Base-by-base conservation (phyloP, 2,888 invertebrate species). In the Notodonta dromedarius region DNA sequence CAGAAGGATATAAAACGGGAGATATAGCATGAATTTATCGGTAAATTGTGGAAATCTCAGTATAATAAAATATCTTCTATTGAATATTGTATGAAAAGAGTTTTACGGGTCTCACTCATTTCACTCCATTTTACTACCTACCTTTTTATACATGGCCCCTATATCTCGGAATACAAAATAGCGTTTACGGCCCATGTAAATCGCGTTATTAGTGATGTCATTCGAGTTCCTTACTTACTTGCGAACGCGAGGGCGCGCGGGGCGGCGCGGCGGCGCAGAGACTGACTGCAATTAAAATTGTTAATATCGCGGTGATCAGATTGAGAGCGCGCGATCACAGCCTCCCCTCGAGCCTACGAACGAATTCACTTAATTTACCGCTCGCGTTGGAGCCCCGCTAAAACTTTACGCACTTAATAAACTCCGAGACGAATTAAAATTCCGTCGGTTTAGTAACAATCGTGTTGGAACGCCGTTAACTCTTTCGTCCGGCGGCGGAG, bases 391-490 rank as follows among this genome's bases (percentile, higher is more conserved):
- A 79, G 78, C 84, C 80, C 81, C 82, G 85, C 86, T 87, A 83
- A 90, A 93, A 93, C 89, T 92, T 92, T 90, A 91, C 91, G 90
- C 91, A 91, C 91, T 91, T 93, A 91, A 93, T 91, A 90, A 92
- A 93, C 90, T 89, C 87, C 73, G 80, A 83, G 87, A 83, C 85
- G 88, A 91, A 91, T 93, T 93, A 92, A 93, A 93, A 92, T 91
- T 91, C 91, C 90, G 84, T 85, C 85, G 88, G 91, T 87, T 90
- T 88, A 87, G 89, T 85, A 89, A 89, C 89, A 90, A 89, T 89
- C 90, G 85, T 89, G 90, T 88, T 71, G 86, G 89, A 88, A 86
- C 86, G 86, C 86, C 82, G 87, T 87, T 86, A 88, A 86, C 89
- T 89, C 88, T 87, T 89, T 86, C 83, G 78, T 71, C 77, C 71